Percentiles rank a stretch among this genome's conserved stretches.
These are phyloP conservation scores for Heliconius aoede DNA, from an alignment of 2,888 invertebrate genomes.

Conservation along the genomic window DNA sequence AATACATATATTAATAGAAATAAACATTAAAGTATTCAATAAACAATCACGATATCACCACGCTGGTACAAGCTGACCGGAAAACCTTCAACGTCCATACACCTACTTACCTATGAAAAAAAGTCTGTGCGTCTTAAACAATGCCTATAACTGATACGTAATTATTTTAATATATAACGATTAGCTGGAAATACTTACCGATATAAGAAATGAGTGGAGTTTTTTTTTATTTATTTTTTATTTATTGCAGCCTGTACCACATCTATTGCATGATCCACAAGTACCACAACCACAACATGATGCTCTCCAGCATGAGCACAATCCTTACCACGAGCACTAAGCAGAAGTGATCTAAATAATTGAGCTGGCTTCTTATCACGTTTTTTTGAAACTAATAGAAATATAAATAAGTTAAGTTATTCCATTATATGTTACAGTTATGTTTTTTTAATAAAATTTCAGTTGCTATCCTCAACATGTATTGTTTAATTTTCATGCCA, in stretches of 20 bases:
- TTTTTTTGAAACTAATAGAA: slow-evolving; percentile 54
- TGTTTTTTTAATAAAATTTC: neutral
- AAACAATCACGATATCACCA: slow-evolving; percentile 42
- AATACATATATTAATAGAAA: neutral
- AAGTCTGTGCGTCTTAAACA: slow-evolving; percentile 40
- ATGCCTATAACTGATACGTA: slow-evolving; percentile 11
- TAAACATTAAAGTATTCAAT: slow-evolving; percentile 27
- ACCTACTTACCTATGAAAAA: slow-evolving; percentile 36
- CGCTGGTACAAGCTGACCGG: slow-evolving; percentile 40
- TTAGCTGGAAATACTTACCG: slow-evolving; percentile 39
- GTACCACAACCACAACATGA: slow-evolving; percentile 49
- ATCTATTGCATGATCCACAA: slow-evolving; percentile 51
- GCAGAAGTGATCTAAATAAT: slow-evolving; percentile 38
- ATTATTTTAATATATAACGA: slow-evolving; percentile 32
- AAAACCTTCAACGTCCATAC: slow-evolving; percentile 38
- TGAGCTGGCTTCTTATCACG: slow-evolving; percentile 45
- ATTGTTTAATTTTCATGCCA: slow-evolving; percentile 9
- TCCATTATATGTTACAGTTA: neutral
- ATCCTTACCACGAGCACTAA: slow-evolving; percentile 72
- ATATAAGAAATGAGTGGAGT: slow-evolving; percentile 31
- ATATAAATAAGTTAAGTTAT: neutral
- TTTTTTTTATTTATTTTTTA: slow-evolving; percentile 44
- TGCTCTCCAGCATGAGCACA: slow-evolving; percentile 58
- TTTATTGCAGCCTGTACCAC: slow-evolving; percentile 50
- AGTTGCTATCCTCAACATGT: neutral